Evolutionary conservation across 1,140 invertebrate genomes (phyloP).

Genomic region (Oedothorax gibbosus): DNA sequence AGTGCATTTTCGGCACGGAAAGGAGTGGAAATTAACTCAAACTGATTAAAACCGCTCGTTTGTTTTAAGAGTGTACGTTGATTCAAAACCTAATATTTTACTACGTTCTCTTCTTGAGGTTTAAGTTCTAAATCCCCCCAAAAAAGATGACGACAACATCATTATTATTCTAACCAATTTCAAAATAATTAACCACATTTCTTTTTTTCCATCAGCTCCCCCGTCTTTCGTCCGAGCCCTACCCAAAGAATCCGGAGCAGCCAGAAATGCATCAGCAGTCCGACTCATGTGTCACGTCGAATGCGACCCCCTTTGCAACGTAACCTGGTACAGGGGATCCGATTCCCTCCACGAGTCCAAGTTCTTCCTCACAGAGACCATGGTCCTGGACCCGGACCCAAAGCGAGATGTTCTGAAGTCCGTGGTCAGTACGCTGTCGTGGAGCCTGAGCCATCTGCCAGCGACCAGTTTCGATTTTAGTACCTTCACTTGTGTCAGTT

Average conservation of each 20-base stretch:
- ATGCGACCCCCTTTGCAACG: constrained; percentile 83
- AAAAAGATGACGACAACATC: too few relatives aligned
- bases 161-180: too few relatives aligned
- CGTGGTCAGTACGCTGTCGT: constrained; percentile 83
- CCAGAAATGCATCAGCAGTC: constrained; percentile 72
- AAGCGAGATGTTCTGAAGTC: constrained; percentile 85
- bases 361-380: constrained; percentile 73
- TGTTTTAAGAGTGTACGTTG: too few relatives aligned
- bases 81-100: too few relatives aligned
- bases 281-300: constrained; percentile 88
- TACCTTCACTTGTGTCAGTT: constrained; percentile 84
- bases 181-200: too few relatives aligned
- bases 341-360: constrained; percentile 56
- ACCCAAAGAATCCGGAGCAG: constrained; percentile 79
- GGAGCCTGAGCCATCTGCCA: constrained; percentile 75
- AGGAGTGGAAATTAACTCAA: too few relatives aligned
- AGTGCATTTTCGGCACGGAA: too few relatives aligned
- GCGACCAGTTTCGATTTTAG: constrained; percentile 43
- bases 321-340: constrained; percentile 83
- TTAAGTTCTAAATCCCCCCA: too few relatives aligned
- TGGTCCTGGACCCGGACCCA: constrained; percentile 75
- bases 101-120: too few relatives aligned
- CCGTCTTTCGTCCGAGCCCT: constrained; percentile 87
- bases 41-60: too few relatives aligned
- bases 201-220: constrained; percentile 74